Percentiles rank a stretch among this genome's conserved stretches.
Evolutionary conservation across 1,140 invertebrate genomes (phyloP).

Genomic region (Drosophila azteca): DNA sequence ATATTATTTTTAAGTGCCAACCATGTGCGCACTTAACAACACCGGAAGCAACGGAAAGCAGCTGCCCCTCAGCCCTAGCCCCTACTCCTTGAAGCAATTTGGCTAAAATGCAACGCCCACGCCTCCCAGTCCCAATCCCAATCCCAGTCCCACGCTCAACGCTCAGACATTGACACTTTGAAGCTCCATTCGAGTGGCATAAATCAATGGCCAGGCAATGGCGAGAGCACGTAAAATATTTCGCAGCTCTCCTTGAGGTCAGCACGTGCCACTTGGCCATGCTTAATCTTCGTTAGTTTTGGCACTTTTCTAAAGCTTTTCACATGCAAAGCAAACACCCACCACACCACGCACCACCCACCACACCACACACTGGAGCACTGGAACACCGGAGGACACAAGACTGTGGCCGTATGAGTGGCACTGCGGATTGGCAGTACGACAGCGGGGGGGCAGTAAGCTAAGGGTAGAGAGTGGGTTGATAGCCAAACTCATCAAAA

Average conservation of each 20-base stretch:
- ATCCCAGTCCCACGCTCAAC: neutral
- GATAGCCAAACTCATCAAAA: slow-evolving; percentile 69
- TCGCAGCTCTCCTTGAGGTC: slow-evolving; percentile 68
- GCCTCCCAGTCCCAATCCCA: no score
- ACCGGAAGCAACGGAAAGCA: slow-evolving; percentile 61
- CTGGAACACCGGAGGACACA: neutral
- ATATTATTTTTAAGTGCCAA: slow-evolving; percentile 78
- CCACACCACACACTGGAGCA: slow-evolving; percentile 1
- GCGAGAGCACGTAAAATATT: slow-evolving; percentile 75
- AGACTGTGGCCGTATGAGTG: slow-evolving; percentile 2
- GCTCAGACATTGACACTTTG: slow-evolving; percentile 74
- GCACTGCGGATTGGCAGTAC: neutral
- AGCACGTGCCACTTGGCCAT: slow-evolving; percentile 75
- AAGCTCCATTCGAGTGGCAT: slow-evolving; percentile 76
- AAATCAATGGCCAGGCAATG: slow-evolving; percentile 78
- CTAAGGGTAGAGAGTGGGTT: neutral
- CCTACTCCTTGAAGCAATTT: slow-evolving; percentile 58
- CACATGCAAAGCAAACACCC: slow-evolving; percentile 74
- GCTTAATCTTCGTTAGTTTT: slow-evolving; percentile 79
- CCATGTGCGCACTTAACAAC: slow-evolving; percentile 77
- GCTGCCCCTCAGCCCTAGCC: neutral
- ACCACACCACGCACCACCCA: neutral
- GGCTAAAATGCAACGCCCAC: slow-evolving; percentile 70
- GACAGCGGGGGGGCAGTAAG: no score
- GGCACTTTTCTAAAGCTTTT: slow-evolving; percentile 76